These are phyloP conservation scores for Contarinia nasturtii DNA, from an alignment of 1,140 invertebrate genomes.

Conservation along the genomic window DNA sequence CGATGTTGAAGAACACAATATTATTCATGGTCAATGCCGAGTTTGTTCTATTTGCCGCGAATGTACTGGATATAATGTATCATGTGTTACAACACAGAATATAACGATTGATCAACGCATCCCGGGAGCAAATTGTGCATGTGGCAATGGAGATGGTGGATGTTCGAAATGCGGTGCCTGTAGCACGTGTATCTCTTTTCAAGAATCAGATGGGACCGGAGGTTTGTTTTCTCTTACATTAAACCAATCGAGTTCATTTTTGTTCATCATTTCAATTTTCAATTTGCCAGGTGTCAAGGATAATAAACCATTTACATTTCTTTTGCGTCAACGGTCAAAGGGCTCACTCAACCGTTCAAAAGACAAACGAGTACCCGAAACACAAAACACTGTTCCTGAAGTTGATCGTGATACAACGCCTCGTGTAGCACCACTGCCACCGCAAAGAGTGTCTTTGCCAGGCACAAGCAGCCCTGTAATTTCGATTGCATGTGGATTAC, in stretches of 20 bases:
- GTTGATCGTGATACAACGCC: constrained; percentile 38
- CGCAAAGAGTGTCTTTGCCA: constrained; percentile 50
- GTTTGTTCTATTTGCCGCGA: constrained; percentile 74
- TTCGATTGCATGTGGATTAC: constrained; percentile 74
- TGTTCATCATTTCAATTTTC: too few species aligned
- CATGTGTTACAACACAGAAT: constrained; percentile 58
- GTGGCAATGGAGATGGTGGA: constrained; percentile 86
- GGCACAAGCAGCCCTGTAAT: constrained; percentile 48
- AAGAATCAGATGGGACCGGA: constrained; percentile 12
- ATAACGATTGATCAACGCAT: constrained; percentile 44
- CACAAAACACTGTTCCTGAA: constrained; percentile 27
- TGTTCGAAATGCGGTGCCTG: constrained; percentile 86
- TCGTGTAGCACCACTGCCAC: constrained; percentile 46
- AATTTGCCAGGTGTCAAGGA: constrained; percentile 9
- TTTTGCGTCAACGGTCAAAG: constrained; percentile 20
- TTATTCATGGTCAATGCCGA: constrained; percentile 21
- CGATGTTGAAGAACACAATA: constrained; percentile 21
- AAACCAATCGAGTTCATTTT: neutral
- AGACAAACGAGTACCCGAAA: constrained; percentile 15
- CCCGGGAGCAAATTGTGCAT: constrained; percentile 81
- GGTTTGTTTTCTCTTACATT: neutral
- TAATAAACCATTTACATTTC: constrained; percentile 9
- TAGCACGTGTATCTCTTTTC: constrained; percentile 41
- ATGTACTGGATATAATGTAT: constrained; percentile 80
- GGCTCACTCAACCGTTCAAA: constrained; percentile 19